These are phyloP conservation scores for Hyperoplus lanceolatus DNA, from an alignment of 2,797 vertebrate species.

Conservation along the genomic window DNA sequence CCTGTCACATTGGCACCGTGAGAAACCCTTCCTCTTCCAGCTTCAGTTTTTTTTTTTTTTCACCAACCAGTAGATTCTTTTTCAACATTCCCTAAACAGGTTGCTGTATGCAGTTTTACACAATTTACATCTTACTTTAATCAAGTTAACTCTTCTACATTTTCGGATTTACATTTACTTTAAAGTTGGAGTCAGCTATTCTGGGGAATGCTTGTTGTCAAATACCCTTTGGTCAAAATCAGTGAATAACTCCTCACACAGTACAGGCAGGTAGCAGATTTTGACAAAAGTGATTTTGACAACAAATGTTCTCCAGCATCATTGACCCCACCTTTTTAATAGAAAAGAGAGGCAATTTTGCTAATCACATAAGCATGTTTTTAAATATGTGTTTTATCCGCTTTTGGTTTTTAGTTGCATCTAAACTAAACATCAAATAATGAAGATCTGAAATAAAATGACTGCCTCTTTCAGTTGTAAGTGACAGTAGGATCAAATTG, in stretches of 20 bases:
- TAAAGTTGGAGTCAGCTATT: neutral
- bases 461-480: too few relatives aligned
- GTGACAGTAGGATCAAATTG: neutral
- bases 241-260: too few relatives aligned
- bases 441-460: too few relatives aligned
- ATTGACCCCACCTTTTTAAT: too few relatives aligned
- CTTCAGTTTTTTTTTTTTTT: conserved; percentile 1
- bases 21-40: conserved; percentile 43
- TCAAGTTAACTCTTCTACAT: neutral
- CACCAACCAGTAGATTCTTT: too few relatives aligned
- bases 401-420: neutral
- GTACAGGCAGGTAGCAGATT: too few relatives aligned
- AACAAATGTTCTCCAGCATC: too few relatives aligned
- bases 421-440: neutral
- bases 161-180: neutral
- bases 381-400: neutral
- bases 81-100: too few relatives aligned
- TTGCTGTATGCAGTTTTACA: neutral
- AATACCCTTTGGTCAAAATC: too few relatives aligned
- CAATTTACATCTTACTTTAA: neutral
- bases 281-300: too few relatives aligned
- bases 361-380: neutral
- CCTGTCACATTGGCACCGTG: conserved; percentile 71
- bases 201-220: too few relatives aligned
- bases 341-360: neutral